A percentile compares a stretch with the other conserved stretches of the same genome.
These are phyloP conservation scores for Limnothrissa miodon DNA, from an alignment of 2,113 vertebrate species.

Conservation along the genomic window DNA sequence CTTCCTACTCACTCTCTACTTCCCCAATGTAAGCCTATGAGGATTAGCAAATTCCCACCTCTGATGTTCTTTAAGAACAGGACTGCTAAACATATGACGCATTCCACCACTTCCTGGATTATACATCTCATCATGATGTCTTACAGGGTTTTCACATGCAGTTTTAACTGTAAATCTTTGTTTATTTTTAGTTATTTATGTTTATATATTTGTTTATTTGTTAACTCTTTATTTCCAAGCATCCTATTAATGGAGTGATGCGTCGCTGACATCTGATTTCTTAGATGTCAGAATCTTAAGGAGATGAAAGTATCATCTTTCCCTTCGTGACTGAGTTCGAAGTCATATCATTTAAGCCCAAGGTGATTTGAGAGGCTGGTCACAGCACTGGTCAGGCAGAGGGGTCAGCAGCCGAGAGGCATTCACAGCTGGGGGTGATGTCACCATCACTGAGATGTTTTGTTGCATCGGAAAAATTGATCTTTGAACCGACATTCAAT, in stretches of 20 bases:
- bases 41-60: neutral
- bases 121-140: neutral
- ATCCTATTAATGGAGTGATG: neutral
- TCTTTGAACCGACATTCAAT: neutral
- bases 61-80: neutral
- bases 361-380: constrained; percentile 24
- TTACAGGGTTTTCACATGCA: neutral
- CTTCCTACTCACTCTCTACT: neutral
- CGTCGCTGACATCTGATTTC: neutral
- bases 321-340: neutral
- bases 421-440: constrained; percentile 43
- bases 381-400: constrained; percentile 22
- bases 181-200: too few relatives aligned
- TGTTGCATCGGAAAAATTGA: constrained; percentile 29
- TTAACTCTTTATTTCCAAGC: neutral
- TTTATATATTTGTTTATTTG: too few relatives aligned
- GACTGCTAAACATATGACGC: neutral
- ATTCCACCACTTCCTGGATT: neutral
- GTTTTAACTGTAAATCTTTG: neutral
- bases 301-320: neutral
- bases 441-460: constrained; percentile 32
- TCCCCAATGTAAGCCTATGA: neutral
- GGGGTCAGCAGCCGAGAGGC: constrained; percentile 40
- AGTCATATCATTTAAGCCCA: constrained; percentile 9
- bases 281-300: neutral